phyloP scores from a whole-genome alignment of 2,888 invertebrate genomes.

The Caenorhabditis uteleia region DNA sequence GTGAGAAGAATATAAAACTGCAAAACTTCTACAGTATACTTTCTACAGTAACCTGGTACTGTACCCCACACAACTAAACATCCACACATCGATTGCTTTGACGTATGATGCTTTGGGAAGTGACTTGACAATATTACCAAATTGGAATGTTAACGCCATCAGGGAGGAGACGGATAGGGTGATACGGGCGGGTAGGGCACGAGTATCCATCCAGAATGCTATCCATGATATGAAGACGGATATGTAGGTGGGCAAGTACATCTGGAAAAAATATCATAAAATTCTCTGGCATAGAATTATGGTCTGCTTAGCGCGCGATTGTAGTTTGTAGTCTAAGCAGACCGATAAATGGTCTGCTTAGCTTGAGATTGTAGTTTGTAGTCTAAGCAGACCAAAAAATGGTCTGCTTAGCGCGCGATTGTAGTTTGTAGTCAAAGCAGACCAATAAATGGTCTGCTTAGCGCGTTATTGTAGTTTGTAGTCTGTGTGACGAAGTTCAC shows the following conservation, averaged over 20 bases:
- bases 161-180: constrained; percentile 66
- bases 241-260: constrained; percentile 69
- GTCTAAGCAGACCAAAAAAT: too few relatives aligned
- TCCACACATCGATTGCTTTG: constrained; percentile 68
- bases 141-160: constrained; percentile 69
- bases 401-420: too few relatives aligned
- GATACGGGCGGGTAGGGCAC: constrained; percentile 67
- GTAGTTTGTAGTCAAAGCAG: too few relatives aligned
- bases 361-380: too few relatives aligned
- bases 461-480: too few relatives aligned
- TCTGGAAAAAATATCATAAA: constrained; percentile 52
- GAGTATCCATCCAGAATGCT: constrained; percentile 69
- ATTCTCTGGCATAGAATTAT: too few relatives aligned
- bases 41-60: too few relatives aligned
- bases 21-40: constrained; percentile 7
- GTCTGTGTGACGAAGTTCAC: not conserved
- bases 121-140: constrained; percentile 66
- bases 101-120: constrained; percentile 65
- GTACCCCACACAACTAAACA: constrained; percentile 58
- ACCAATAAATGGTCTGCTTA: too few relatives aligned
- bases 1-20: constrained; percentile 60
- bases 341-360: too few relatives aligned
- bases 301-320: too few relatives aligned
- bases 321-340: too few relatives aligned
- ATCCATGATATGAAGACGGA: constrained; percentile 69